Evolutionary conservation across 2,113 vertebrate species (phyloP), one percentile per base, ranked within the genome.

Genomic region (Mus pahari): DNA sequence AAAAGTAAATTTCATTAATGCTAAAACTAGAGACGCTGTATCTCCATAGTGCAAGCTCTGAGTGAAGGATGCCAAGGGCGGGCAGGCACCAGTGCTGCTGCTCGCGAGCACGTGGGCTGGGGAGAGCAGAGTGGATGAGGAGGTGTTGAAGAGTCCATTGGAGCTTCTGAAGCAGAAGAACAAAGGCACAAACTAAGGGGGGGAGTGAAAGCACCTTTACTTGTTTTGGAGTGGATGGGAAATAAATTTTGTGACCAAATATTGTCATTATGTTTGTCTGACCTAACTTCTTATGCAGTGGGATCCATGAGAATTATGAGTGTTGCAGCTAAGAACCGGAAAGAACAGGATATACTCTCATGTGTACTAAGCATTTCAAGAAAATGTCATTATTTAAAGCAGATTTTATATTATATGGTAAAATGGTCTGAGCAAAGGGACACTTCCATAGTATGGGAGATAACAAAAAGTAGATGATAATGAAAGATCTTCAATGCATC

Each of bases 1-100:
- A 95, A 71, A 95, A 86, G 93, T 77, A 92, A 97, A 68, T 28
- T 92, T 96, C 60, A 89, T 96, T 95, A 95, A 90, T 89, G 73
- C 55, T 94, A 79, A 64, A 95, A 58, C 53, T 53, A 86, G 90
- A 81, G 73, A 36, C 39, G 24, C 45, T 91, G 89, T 74, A 58
- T 92, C 64, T 74, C 94, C 19, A 5, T 42, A 73, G 68, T 45
- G 50, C 33, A 79, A 70, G 62, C 20, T 94, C 68, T 58, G 53
- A 73, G 42, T 64, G 31, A 71, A 90, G 64, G 60, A 71, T 60
- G 39, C 84, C 48, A 39, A 75, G 53, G n/a, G 10, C 28, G 24
- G 16, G 7, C 36, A 11, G 11, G 31, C 53, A n/a, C 50, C 58
- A 36, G 31, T 1, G 9, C 12, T 77, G 1, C 60, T 79, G 74